Evolutionary conservation across 1,140 invertebrate species (phyloP).

Genomic region (Aphelinus atriplicis): DNA sequence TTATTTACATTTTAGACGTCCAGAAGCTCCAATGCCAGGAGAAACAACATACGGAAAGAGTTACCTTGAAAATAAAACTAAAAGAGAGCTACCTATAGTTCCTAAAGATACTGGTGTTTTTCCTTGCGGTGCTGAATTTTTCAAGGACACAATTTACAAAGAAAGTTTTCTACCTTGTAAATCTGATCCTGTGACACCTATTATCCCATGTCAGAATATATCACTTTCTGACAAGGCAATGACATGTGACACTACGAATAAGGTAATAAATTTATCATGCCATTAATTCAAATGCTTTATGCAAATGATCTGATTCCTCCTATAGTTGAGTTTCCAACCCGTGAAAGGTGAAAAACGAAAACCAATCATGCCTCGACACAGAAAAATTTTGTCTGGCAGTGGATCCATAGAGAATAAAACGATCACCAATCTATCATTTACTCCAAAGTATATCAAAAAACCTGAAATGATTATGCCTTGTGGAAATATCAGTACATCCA

Average conservation of each 20-base stretch:
- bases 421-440: slow-evolving; percentile 75
- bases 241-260: slow-evolving; percentile 56
- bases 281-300: neutral
- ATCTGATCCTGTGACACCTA: slow-evolving; percentile 41
- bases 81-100: slow-evolving; percentile 47
- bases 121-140: slow-evolving; percentile 48
- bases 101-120: slow-evolving; percentile 43
- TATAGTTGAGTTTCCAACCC: slow-evolving; percentile 56
- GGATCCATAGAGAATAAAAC: slow-evolving; percentile 77
- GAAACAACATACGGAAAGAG: slow-evolving; percentile 59
- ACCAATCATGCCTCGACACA: slow-evolving; percentile 50
- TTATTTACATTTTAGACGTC: slow-evolving; percentile 42
- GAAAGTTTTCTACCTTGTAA: slow-evolving; percentile 53
- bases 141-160: slow-evolving; percentile 53
- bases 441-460: slow-evolving; percentile 68
- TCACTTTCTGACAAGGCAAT: slow-evolving; percentile 52
- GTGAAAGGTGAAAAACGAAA: slow-evolving; percentile 49
- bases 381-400: slow-evolving; percentile 57
- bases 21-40: slow-evolving; percentile 49
- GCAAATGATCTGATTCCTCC: neutral
- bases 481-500: slow-evolving; percentile 58
- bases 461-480: slow-evolving; percentile 56
- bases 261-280: slow-evolving; percentile 46
- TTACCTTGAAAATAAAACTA: slow-evolving; percentile 46
- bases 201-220: slow-evolving; percentile 53